Evolutionary conservation across 2,888 invertebrate genomes (phyloP).

Genomic region (Ormyrus pomaceus): DNA sequence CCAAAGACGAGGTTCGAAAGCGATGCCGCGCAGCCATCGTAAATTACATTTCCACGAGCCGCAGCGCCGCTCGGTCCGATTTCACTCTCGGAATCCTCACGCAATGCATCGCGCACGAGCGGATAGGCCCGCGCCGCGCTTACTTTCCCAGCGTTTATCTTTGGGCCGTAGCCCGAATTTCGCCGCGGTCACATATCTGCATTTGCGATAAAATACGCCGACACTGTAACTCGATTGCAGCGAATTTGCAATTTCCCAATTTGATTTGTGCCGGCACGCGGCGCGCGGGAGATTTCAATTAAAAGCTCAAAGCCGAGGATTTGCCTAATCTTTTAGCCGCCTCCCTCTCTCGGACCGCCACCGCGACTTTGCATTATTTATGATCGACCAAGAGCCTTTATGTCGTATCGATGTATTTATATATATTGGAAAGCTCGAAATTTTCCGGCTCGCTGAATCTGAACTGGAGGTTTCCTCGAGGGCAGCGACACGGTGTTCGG

Average conservation of each 20-base stretch:
- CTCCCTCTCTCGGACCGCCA: not conserved
- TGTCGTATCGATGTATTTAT: conserved; percentile 14
- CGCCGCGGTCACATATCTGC: conserved; percentile 34
- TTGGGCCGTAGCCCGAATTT: not conserved
- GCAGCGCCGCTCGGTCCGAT: no score
- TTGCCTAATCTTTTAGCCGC: conserved; percentile 47
- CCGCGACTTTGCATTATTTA: conserved; percentile 48
- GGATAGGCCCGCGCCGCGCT: not conserved
- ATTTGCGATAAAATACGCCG: conserved; percentile 33
- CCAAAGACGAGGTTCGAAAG: no score
- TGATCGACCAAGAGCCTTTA: not conserved
- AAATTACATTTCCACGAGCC: no score
- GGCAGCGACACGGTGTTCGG: no score
- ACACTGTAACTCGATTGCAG: conserved; percentile 43
- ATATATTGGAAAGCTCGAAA: conserved; percentile 5
- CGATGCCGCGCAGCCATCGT: no score
- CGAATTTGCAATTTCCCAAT: conserved; percentile 52
- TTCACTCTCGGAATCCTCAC: no score
- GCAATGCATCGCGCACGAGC: no score
- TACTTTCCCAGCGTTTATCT: conserved; percentile 19
- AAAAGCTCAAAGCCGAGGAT: conserved; percentile 39
- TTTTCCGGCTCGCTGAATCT: not conserved
- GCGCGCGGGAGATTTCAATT: conserved; percentile 40
- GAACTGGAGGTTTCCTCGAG: no score
- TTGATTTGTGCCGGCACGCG: conserved; percentile 35